phyloP scores from a whole-genome alignment of 1,140 invertebrate genomes.

The Drosophila funebris region DNA sequence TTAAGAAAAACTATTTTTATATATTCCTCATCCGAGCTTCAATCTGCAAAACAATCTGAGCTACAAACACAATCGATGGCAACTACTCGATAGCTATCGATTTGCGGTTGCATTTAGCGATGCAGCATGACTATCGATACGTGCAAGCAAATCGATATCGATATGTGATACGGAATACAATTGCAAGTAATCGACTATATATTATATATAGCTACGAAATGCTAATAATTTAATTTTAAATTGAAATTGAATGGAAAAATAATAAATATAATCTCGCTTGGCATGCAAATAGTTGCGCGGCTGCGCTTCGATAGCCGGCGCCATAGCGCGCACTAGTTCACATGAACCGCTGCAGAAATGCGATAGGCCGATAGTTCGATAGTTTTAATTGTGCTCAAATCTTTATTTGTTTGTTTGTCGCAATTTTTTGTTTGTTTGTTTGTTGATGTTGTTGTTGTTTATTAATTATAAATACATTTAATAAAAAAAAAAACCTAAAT shows the following conservation, averaged over 20 bases:
- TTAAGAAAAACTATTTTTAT: constrained; percentile 52
- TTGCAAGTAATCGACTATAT: too few species aligned
- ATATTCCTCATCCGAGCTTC: constrained; percentile 73
- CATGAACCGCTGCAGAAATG: too few species aligned
- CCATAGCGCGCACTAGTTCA: too few species aligned
- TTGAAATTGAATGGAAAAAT: too few species aligned
- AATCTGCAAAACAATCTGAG: constrained; percentile 58
- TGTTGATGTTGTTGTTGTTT: constrained; percentile 28
- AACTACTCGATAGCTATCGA: constrained; percentile 30
- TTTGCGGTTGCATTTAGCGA: too few species aligned
- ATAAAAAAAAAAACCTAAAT: constrained; percentile 81
- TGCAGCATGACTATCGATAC: constrained; percentile 6
- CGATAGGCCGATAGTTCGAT: neutral
- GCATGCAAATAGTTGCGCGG: neutral
- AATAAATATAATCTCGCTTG: too few species aligned
- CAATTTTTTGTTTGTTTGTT: constrained; percentile 49
- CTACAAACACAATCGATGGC: constrained; percentile 43
- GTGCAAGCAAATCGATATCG: constrained; percentile 14
- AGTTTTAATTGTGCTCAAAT: constrained; percentile 67
- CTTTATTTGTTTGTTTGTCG: constrained; percentile 60
- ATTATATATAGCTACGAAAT: too few species aligned
- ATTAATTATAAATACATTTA: constrained; percentile 81
- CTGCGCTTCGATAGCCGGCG: too few species aligned
- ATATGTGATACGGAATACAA: too few species aligned
- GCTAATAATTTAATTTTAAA: too few species aligned